Evolutionary conservation across 2,113 vertebrate genomes (phyloP), one percentile per base, ranked within the genome.

Genomic region (Clarias magur): DNA sequence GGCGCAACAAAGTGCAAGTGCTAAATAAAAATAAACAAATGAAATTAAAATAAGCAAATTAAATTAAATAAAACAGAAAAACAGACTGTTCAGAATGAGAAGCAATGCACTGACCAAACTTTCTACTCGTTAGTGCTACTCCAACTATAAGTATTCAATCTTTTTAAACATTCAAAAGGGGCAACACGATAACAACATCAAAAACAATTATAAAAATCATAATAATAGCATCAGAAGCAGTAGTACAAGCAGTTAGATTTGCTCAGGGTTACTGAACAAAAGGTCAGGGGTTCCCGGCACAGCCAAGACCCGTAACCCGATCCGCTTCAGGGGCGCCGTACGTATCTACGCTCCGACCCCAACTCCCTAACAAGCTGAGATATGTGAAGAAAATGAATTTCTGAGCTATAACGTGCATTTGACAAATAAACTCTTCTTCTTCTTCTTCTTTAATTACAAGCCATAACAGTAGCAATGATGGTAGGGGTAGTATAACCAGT

Each of bases 1-100:
- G 98, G 98, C 92, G 97, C 96, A 93, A 99, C 97, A 96, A 99
- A 99, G 95, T 95, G 98, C 30, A 96, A 97, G 93, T 99, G 97
- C 98, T 99, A 91, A 91, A 90, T 92, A 88, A 93, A 92, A 60
- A 88, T 42, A 84, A 42, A 88, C 48, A 80, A 78, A 88, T 48
- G 0, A 7, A 7, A 48, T 48, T 48, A 48, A 48, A 48, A 48
- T 48, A 48, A 48, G 48, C 8, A 7, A 48, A 48, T n/a, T n/a
- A n/a, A n/a, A n/a, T n/a, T 48, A 38, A 38, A 88, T 48, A 82
- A 78, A 88, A 84, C 67, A 84, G 62, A 88, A 78, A 86, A 86
- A 80, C 38, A 70, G 48, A 76, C 73, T 25, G 19, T n/a, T 72
- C 34, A 48, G 86, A 90, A 92, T 85, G 81, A 89, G 75, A 23